A percentile compares a stretch with the other conserved stretches of the same genome.
phyloP scores from a whole-genome alignment of 2,888 invertebrate species.

The Beris chalybata region DNA sequence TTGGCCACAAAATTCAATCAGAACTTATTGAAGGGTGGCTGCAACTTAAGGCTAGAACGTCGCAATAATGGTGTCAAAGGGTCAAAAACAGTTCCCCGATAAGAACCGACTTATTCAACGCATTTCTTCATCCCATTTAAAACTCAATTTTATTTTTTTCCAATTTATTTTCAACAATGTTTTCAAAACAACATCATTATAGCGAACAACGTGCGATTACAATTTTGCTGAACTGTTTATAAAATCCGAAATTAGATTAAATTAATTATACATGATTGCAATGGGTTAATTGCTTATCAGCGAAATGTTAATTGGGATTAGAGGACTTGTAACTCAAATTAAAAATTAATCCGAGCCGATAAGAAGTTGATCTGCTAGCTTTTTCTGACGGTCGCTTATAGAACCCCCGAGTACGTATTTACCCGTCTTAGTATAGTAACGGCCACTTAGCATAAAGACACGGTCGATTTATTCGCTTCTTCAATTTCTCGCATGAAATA shows the following conservation, averaged over 20 bases:
- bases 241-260: conserved; percentile 29
- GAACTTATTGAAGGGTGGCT: too few species aligned
- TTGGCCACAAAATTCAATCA: too few species aligned
- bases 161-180: too few species aligned
- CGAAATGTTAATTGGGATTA: conserved; percentile 34
- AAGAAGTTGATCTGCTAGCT: not conserved
- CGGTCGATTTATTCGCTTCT: conserved; percentile 24
- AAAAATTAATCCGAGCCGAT: conserved; percentile 32
- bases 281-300: conserved; percentile 35
- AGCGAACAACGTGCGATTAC: not conserved
- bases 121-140: too few species aligned
- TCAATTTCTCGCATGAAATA: conserved; percentile 30
- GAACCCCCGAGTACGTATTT: not conserved
- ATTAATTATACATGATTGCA: conserved; percentile 36
- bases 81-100: too few species aligned
- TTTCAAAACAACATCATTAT: conserved; percentile 14
- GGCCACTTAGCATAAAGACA: not conserved
- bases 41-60: too few species aligned
- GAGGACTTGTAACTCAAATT: conserved; percentile 34
- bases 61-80: too few species aligned
- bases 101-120: too few species aligned
- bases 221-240: conserved; percentile 1
- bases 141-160: too few species aligned
- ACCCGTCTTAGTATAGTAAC: not conserved
- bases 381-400: not conserved